These are phyloP conservation scores for Entomobrya multifasciata DNA, from an alignment of 2,888 invertebrate species.

Conservation along the genomic window DNA sequence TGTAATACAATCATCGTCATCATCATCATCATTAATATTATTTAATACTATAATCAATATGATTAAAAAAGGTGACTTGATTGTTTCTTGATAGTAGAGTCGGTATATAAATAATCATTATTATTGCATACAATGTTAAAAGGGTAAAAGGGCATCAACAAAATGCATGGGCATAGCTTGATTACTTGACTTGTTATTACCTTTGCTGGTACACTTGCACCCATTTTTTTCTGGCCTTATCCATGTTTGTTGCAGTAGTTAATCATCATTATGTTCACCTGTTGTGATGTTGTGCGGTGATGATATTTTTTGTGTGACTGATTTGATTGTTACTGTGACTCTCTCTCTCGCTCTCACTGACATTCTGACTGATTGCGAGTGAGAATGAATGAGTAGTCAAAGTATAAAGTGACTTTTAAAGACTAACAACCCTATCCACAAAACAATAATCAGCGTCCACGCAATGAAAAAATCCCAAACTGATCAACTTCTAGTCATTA, in stretches of 20 bases:
- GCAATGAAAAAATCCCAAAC: too few relatives aligned
- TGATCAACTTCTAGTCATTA: too few relatives aligned
- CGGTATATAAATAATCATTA: neutral
- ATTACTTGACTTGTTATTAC: neutral
- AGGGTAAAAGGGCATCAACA: slow-evolving; percentile 6
- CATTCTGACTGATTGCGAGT: slow-evolving; percentile 18
- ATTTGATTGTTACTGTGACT: too few relatives aligned
- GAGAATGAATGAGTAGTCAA: slow-evolving; percentile 41
- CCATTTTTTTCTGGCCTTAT: slow-evolving; percentile 7
- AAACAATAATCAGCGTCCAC: too few relatives aligned
- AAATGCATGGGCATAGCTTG: slow-evolving; percentile 5
- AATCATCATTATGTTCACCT: slow-evolving; percentile 38
- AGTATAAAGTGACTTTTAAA: too few relatives aligned
- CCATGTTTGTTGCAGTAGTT: slow-evolving; percentile 34
- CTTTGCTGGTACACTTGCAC: neutral
- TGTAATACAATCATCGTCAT: slow-evolving; percentile 21
- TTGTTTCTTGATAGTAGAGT: slow-evolving; percentile 37
- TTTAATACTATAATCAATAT: slow-evolving; percentile 18
- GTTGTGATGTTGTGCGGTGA: too few relatives aligned
- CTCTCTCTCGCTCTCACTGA: too few relatives aligned
- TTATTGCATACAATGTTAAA: neutral
- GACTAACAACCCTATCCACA: too few relatives aligned
- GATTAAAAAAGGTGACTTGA: slow-evolving; percentile 14
- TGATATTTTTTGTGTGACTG: slow-evolving; percentile 34
- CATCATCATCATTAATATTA: neutral